Evolutionary conservation across 2,797 vertebrate species (phyloP), one percentile per base, ranked within the genome.

Genomic region (Betta splendens): DNA sequence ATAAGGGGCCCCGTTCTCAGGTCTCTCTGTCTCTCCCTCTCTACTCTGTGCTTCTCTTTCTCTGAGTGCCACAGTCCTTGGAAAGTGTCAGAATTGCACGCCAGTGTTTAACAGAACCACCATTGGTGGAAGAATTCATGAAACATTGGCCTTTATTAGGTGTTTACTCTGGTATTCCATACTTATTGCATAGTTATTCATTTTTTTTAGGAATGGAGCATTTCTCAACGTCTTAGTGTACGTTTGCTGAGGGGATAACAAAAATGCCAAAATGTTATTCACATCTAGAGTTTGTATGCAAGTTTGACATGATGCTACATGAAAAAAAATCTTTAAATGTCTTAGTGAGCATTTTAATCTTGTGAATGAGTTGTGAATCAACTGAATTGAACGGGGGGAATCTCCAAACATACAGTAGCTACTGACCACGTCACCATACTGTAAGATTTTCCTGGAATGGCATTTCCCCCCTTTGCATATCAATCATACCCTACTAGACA

Each of bases 41-140:
- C 17, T 15, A 10, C 52, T 39, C 17, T 62, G 1, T 36, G 38
- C 60, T 8, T 48, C 44, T 53, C 62, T 63, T 46, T 75, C 60
- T 85, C 67, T 68, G 75, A 75, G 83, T 86, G 85, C 81, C 84
- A 87, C 87, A 85, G 63, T 77, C 39, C 36, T 78, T 53, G 56
- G 46, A 66, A 75, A 74, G 67, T 73, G 60, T 80, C 75, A 83
- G 69, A 72, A 71, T 75, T 79, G 65, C 81, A 78, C 71, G 75
- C 58, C 44, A 64, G 69, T 77, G 56, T 81, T 75, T 78, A 45
- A 79, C 65, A 54, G 12, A 23, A 51, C 65, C 68, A 68, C 47
- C 43, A 17, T 37, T 16, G 57, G 56, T 64, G 57, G 55, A 22
- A n/a, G 26, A 50, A 45, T 62, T 52, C 17, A 65, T 66, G 2